phyloP scores from a whole-genome alignment of 1,140 invertebrate species.

The Lepidostoma basale region DNA sequence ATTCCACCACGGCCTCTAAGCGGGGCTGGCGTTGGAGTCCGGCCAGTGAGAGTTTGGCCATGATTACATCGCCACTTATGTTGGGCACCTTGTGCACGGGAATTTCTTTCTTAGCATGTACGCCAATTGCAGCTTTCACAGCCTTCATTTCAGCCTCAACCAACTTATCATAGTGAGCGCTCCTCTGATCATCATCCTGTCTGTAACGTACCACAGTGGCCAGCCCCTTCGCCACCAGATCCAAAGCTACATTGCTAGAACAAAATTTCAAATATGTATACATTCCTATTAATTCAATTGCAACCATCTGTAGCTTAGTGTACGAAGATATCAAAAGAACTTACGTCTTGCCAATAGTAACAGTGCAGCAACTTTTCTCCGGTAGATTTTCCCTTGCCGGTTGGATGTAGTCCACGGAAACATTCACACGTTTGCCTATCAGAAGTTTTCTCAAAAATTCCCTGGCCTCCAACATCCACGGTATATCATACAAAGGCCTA shows the following conservation, averaged over 20 bases:
- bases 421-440: slow-evolving; percentile 93
- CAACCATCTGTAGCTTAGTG: no score
- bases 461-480: slow-evolving; percentile 97
- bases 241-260: slow-evolving; percentile 90
- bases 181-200: slow-evolving; percentile 95
- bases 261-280: neutral
- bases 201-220: slow-evolving; percentile 92
- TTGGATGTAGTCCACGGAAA: slow-evolving; percentile 95
- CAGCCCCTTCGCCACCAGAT: slow-evolving; percentile 88
- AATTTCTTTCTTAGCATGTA: slow-evolving; percentile 86
- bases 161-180: slow-evolving; percentile 92
- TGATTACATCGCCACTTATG: slow-evolving; percentile 81
- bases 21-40: slow-evolving; percentile 85
- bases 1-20: slow-evolving; percentile 92
- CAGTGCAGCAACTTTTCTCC: slow-evolving; percentile 95
- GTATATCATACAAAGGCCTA: slow-evolving; percentile 94
- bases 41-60: slow-evolving; percentile 91
- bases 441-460: slow-evolving; percentile 96
- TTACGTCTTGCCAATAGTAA: slow-evolving; percentile 82
- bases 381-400: slow-evolving; percentile 91
- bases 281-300: no score
- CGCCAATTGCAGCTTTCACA: slow-evolving; percentile 80
- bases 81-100: slow-evolving; percentile 86
- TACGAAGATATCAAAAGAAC: slow-evolving; percentile 49
- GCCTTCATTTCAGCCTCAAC: slow-evolving; percentile 93